Percentiles rank a stretch among this genome's conserved stretches.
These are phyloP conservation scores for Boloria euphrosyne DNA, from an alignment of 2,888 invertebrate genomes.

Conservation along the genomic window DNA sequence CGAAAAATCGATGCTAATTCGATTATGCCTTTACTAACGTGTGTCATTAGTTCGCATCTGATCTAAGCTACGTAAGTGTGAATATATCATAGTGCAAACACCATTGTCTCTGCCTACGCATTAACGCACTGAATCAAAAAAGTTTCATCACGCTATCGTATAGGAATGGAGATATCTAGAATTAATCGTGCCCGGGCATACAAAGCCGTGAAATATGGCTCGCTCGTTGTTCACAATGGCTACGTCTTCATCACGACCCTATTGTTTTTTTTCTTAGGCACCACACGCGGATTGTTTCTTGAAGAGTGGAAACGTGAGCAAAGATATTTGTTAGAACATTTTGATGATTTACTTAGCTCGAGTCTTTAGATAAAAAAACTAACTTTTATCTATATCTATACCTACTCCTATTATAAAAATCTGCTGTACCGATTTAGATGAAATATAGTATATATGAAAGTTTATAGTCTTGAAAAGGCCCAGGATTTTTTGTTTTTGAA, in stretches of 20 bases:
- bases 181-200: constrained; percentile 79
- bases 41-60: not conserved
- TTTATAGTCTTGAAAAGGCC: too few relatives aligned
- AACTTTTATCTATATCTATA: too few relatives aligned
- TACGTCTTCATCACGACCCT: constrained; percentile 81
- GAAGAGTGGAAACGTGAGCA: constrained; percentile 72
- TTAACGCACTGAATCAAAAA: constrained; percentile 63
- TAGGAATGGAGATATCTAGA: constrained; percentile 81
- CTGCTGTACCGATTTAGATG: too few relatives aligned
- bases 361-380: too few relatives aligned
- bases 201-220: constrained; percentile 81
- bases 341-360: constrained; percentile 41
- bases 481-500: too few relatives aligned
- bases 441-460: too few relatives aligned
- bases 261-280: constrained; percentile 79
- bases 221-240: constrained; percentile 80
- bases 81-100: constrained; percentile 21
- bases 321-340: constrained; percentile 64
- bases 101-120: constrained; percentile 58
- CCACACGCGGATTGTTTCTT: constrained; percentile 77
- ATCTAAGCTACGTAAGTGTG: not conserved
- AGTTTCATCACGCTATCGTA: constrained; percentile 78
- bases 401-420: too few relatives aligned
- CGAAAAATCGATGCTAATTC: not conserved
- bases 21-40: not conserved